phyloP scores from a whole-genome alignment of 1,140 invertebrate species.

The Hylyphantes graminicola region DNA sequence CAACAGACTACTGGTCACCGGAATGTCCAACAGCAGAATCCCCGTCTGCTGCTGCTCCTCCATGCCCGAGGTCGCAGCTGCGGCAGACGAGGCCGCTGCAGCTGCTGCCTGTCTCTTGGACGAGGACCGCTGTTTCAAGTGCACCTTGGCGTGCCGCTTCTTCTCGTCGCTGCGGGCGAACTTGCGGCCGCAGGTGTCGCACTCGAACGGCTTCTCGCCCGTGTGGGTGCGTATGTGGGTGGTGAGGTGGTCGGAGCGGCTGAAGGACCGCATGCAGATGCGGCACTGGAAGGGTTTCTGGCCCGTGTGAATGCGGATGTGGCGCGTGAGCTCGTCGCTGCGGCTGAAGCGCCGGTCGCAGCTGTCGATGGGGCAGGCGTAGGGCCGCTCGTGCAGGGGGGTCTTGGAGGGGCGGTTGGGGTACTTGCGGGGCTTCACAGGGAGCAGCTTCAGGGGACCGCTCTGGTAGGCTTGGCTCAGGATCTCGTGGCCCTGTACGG shows the following conservation, averaged over 20 bases:
- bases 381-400: slow-evolving; percentile 96
- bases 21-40: slow-evolving; percentile 51
- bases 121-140: slow-evolving; percentile 82
- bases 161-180: slow-evolving; percentile 99
- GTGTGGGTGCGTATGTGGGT: slow-evolving; percentile 96
- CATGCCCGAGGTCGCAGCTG: not conserved
- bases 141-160: slow-evolving; percentile 98
- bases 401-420: slow-evolving; percentile 97
- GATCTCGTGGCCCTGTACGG: slow-evolving; percentile 83
- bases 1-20: slow-evolving; percentile 49
- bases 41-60: slow-evolving; percentile 15
- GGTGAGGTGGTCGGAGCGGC: slow-evolving; percentile 93
- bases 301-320: slow-evolving; percentile 98
- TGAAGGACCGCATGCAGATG: slow-evolving; percentile 98
- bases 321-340: slow-evolving; percentile 97
- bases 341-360: slow-evolving; percentile 98
- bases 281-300: slow-evolving; percentile 99
- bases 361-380: slow-evolving; percentile 96
- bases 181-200: slow-evolving; percentile 96
- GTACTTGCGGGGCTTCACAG: slow-evolving; percentile 95
- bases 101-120: not conserved
- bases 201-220: slow-evolving; percentile 97
- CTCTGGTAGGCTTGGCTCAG: slow-evolving; percentile 78
- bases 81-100: not conserved
- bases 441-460: slow-evolving; percentile 83